Conservation (phyloP, 2,113 vertebrate genomes). For the Mus spicilegus region DNA sequence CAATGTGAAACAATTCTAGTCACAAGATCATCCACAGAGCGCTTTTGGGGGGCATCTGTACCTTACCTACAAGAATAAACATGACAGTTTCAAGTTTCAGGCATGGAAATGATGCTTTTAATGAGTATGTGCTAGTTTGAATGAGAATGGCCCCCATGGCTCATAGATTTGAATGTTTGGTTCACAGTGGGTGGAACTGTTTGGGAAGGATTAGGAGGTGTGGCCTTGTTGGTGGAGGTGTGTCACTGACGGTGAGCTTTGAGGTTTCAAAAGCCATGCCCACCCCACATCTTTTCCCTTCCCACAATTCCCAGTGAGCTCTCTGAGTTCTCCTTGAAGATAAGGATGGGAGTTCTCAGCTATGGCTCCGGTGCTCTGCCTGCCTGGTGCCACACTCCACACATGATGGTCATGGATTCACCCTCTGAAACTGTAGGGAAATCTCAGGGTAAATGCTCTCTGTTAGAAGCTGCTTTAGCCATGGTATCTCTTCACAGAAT, state of each 20-base stretch:
- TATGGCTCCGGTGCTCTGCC: neutral
- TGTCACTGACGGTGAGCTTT: neutral
- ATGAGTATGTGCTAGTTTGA: neutral
- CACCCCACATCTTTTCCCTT: neutral
- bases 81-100: neutral
- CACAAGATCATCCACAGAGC: slow-evolving; percentile 10
- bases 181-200: neutral
- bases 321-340: neutral
- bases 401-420: neutral
- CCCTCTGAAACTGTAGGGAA: neutral
- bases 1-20: slow-evolving; percentile 13
- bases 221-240: neutral
- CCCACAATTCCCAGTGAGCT: neutral
- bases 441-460: neutral
- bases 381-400: too few species aligned
- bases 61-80: neutral
- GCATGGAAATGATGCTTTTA: neutral
- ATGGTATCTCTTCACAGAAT: neutral
- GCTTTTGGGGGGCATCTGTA: neutral
- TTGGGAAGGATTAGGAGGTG: neutral
- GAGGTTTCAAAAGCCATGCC: neutral
- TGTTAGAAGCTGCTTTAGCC: neutral
- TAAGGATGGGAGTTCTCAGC: neutral
- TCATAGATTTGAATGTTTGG: neutral
- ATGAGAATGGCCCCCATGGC: neutral